Base-by-base conservation (phyloP, 2,797 vertebrate species). In the Tinamus major region DNA sequence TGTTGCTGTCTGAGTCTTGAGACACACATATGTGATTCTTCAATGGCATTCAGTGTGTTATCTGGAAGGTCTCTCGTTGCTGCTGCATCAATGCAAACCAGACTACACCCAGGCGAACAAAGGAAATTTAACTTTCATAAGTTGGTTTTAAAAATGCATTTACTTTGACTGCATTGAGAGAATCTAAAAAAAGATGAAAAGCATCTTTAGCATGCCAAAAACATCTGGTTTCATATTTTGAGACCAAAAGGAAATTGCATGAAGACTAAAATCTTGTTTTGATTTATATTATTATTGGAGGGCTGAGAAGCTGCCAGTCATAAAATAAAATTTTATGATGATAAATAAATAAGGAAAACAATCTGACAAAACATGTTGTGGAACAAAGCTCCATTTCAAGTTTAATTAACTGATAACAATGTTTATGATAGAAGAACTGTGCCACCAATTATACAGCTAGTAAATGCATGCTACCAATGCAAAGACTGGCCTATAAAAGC, bases 171-270 rank as follows among this genome's bases (percentile, higher is more conserved):
- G 98, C 96, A 97, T 94, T 97, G 97, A 97, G 97, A 96, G 97
- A 97, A 97, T 97, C 97, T 97, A 98, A 98, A 97, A 97, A 97
- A 98, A 98, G 98, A 98, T 99, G 98, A 99, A 99, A 99, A 98
- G 98, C 98, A 98, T 99, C 98, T 98, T 98, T 96, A 98, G 98
- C 98, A 98, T 98, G 98, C 98, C 97, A 98, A 98, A 98, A 99
- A 99, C 99, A 99, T 99, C 99, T 99, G 99, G 98, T 99, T 99
- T 99, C 98, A 98, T 98, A 99, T 99, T 98, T 96, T 94, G 96
- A 98, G 98, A 98, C 97, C 97, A 97, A 98, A 98, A 99, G 99
- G 98, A 99, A 99, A 99, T 99, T 99, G 98, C 98, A 98, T 96
- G 98, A 98, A 98, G 98, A 98, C 98, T 98, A 98, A 99, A 99